These are phyloP conservation scores for Pegoplata infirma DNA, from an alignment of 2,888 invertebrate species.

Conservation along the genomic window DNA sequence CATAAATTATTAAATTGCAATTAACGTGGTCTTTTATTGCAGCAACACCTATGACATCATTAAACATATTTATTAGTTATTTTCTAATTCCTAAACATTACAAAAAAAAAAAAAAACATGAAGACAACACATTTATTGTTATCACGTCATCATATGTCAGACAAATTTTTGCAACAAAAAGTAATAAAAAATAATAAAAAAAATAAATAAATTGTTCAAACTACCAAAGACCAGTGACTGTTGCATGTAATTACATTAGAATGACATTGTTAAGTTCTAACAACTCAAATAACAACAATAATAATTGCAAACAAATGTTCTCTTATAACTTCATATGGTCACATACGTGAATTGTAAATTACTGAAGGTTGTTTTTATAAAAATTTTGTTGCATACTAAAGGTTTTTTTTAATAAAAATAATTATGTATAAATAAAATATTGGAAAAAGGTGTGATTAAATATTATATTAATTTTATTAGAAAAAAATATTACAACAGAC, in stretches of 20 bases:
- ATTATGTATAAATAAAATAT: constrained; percentile 28
- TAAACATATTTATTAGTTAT: neutral
- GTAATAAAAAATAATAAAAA: neutral
- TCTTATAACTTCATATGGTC: neutral
- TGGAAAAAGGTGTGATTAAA: constrained; percentile 56
- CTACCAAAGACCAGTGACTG: neutral
- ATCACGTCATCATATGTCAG: constrained; percentile 44
- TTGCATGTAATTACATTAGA: constrained; percentile 35
- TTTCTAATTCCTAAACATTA: neutral
- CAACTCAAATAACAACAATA: constrained; percentile 40
- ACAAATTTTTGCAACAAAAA: constrained; percentile 14
- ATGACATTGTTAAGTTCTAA: constrained; percentile 62
- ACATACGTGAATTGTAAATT: neutral
- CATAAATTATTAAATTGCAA: neutral
- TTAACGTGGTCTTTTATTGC: too few relatives aligned
- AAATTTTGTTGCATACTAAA: neutral
- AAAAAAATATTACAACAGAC: neutral
- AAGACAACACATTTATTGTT: constrained; percentile 12
- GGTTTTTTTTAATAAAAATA: too few relatives aligned
- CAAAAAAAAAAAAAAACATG: too few relatives aligned
- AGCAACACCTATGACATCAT: neutral
- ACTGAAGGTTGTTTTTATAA: constrained; percentile 53
- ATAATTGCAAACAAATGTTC: constrained; percentile 23
- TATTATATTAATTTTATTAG: constrained; percentile 23
- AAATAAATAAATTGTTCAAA: neutral